Evolutionary conservation across 2,888 invertebrate genomes (phyloP), one percentile per base, ranked within the genome.

Genomic region (Ennomos fuscantarius): DNA sequence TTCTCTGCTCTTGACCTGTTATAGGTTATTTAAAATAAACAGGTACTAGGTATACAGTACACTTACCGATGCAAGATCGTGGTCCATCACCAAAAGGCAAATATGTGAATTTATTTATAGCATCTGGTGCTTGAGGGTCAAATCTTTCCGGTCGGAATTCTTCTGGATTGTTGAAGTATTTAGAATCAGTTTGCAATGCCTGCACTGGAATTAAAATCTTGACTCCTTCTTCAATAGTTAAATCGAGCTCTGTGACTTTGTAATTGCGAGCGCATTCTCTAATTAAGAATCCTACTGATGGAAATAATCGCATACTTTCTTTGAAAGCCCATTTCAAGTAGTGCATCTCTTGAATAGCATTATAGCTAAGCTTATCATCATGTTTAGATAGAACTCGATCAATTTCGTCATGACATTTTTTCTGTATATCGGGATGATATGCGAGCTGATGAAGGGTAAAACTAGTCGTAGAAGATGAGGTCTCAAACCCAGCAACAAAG

Each of bases 61-160:
- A 64, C 80, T 73, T 50, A 84, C 82, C 84, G 8, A 82, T 82
- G 53, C 84, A 84, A 35, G 74, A 71, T 5, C 84, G 76, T 9
- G 84, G 82, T 44, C 84, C 84, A 0, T 76, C 74, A 8, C 84
- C 85, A 48, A 85, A 85, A 0, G 85, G 85, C 45, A 85, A 54
- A 55, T 79, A 85, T 0, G 77, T 72, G 35, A 66, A 76, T 51
- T 79, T 79, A 8, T 73, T 63, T 24, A 71, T 65, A 32, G 63
- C 63, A 24, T 73, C 60, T 31, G 58, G 53, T 37, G 65, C 68
- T n/a, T 67, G 74, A 0, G 79, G 73, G 24, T 71, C 48, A 52
- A 85, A 86, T 12, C 86, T 68, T 45, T 85, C 84, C 0, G 86
- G 86, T 0, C 76, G 69, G 55, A 84, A 87, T 65, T 79, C 71